These are phyloP conservation scores for Corella eumyota DNA, from an alignment of 23 tunicate genomes.

Conservation along the genomic window DNA sequence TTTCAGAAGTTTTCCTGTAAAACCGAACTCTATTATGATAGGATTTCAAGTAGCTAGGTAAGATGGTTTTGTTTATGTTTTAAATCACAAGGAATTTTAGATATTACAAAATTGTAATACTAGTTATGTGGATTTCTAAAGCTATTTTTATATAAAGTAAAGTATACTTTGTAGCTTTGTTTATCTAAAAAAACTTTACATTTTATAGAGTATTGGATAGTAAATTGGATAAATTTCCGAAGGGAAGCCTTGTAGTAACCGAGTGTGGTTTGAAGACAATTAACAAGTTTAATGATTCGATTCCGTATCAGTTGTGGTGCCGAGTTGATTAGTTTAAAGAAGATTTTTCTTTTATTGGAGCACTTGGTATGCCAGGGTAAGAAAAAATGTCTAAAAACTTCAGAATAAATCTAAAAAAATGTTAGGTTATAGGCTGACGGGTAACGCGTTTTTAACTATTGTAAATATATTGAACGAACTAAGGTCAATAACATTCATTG, in stretches of 20 bases:
- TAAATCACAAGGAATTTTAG: too few species aligned
- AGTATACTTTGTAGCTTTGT: too few species aligned
- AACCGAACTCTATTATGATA: slow-evolving; percentile 6
- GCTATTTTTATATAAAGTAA: too few species aligned
- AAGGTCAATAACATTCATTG: too few species aligned
- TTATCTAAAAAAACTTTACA: too few species aligned
- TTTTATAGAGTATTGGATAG: slow-evolving; percentile 34
- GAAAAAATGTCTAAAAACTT: background rate
- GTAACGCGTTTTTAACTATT: too few species aligned
- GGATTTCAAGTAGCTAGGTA: slow-evolving; percentile 51
- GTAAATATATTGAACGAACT: too few species aligned
- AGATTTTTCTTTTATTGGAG: background rate
- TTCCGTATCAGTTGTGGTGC: slow-evolving; percentile 4
- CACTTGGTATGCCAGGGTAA: slow-evolving; percentile 22
- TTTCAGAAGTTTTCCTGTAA: slow-evolving; percentile 10
- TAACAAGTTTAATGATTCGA: slow-evolving; percentile 3
- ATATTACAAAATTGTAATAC: too few species aligned
- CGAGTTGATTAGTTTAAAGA: slow-evolving; percentile 1
- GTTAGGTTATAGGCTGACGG: too few species aligned
- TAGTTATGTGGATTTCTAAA: too few species aligned
- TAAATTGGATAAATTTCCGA: slow-evolving; percentile 20
- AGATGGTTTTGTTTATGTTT: too few species aligned
- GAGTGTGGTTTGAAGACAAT: slow-evolving; percentile 35
- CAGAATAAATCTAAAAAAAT: too few species aligned
- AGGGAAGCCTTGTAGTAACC: slow-evolving; percentile 21